Evolutionary conservation across 2,113 vertebrate species (phyloP), one percentile per base, ranked within the genome.

Genomic region (Emberiza fucata): DNA sequence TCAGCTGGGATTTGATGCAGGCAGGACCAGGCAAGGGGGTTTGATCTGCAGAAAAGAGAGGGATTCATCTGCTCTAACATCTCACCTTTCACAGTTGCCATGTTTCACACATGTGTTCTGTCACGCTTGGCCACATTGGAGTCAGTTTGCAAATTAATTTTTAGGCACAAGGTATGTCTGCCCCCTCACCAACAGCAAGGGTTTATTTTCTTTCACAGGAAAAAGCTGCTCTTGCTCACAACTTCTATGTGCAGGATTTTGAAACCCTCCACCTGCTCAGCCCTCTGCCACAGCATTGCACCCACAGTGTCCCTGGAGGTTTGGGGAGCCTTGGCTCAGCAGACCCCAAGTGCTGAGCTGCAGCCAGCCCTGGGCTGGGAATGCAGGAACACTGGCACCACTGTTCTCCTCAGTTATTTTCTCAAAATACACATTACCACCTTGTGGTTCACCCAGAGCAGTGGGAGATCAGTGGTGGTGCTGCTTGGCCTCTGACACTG

Each of bases 401-500:
- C 57, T 33, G 51, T 4, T 1, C 17, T 89, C 12, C 31, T n/a
- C 10, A 8, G 64, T 39, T 39, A 28, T 47, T 66, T 56, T 48
- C n/a, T 31, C 47, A 60, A 27, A 65, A 14, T 8, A 39, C 29
- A 57, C 29, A 42, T 64, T 29, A 12, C 21, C 1, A 3, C 42
- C 22, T 66, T 40, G 71, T 4, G 4, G 57, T 24, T 83, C 53
- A 24, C 27, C 14, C 8, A 31, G 28, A 71, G 47, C 69, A 76
- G 51, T 0, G 0, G 48, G 68, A 59, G 57, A 48, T 28, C 3
- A 2, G 33, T 54, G 57, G 31, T 29, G 63, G 12, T 63, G 68
- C 22, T 50, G 72, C 39, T 54, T 8, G 1, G 42, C 47, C 35
- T 60, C 64, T 2, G 2, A 14, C 1, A 3, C 16, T 40, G 54